phyloP scores from a whole-genome alignment of 2,888 invertebrate species.

The Cyrtodaria siliqua region DNA sequence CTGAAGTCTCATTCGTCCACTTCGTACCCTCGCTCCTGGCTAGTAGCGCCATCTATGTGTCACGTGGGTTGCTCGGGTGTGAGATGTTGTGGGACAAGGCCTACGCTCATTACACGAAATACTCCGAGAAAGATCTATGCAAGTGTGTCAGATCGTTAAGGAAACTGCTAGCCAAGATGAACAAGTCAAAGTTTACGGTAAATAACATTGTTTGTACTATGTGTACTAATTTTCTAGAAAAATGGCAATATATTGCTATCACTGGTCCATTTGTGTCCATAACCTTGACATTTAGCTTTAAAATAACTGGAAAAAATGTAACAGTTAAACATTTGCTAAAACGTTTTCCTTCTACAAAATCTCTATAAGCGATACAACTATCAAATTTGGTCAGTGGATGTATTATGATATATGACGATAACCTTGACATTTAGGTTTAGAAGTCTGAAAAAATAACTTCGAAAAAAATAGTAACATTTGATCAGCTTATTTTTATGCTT shows the following conservation, averaged over 20 bases:
- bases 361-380: no score
- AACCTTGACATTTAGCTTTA: no score
- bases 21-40: slow-evolving; percentile 73
- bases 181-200: slow-evolving; percentile 47
- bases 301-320: no score
- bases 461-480: no score
- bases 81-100: slow-evolving; percentile 68
- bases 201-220: slow-evolving; percentile 1
- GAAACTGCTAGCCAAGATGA: slow-evolving; percentile 53
- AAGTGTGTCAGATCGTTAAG: slow-evolving; percentile 62
- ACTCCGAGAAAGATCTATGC: slow-evolving; percentile 67
- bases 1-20: slow-evolving; percentile 65
- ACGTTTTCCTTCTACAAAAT: no score
- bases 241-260: not conserved
- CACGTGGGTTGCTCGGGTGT: slow-evolving; percentile 65
- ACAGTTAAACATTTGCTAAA: no score
- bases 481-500: no score
- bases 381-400: no score
- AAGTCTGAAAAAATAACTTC: no score
- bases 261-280: not conserved
- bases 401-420: no score
- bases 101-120: slow-evolving; percentile 74
- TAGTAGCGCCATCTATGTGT: slow-evolving; percentile 73
- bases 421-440: no score
- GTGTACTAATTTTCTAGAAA: not conserved